Evolutionary conservation across 1,140 invertebrate genomes (phyloP).

Genomic region (Gryllus bimaculatus): DNA sequence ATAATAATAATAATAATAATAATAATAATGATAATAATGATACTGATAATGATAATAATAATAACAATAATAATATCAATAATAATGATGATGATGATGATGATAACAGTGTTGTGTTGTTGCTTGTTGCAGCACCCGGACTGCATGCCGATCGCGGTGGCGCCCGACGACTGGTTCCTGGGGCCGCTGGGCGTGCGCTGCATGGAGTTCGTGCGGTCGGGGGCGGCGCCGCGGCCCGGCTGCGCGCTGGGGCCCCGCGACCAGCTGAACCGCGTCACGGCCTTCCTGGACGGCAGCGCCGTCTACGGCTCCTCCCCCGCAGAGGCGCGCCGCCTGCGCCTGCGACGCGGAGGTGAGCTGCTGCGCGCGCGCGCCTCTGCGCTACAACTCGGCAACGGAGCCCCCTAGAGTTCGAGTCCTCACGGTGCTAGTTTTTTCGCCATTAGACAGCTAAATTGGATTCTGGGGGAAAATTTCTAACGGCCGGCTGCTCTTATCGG

Average conservation of each 20-base stretch:
- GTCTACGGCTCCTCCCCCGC: conserved; percentile 80
- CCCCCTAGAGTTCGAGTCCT: no score
- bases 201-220: conserved; percentile 62
- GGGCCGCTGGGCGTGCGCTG: conserved; percentile 57
- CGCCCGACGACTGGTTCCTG: conserved; percentile 48
- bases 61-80: no score
- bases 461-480: no score
- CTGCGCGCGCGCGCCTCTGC: neutral
- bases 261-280: conserved; percentile 64
- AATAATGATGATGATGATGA: no score
- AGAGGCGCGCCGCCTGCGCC: conserved; percentile 59
- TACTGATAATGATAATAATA: no score
- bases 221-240: conserved; percentile 52
- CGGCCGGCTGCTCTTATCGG: no score
- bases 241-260: conserved; percentile 51
- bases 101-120: neutral
- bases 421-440: no score
- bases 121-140: conserved; percentile 50
- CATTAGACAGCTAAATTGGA: no score
- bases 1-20: no score
- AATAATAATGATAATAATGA: no score
- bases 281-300: conserved; percentile 83
- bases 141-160: conserved; percentile 70
- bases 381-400: no score
- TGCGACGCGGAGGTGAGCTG: conserved; percentile 54